Evolutionary conservation across 2,888 invertebrate species (phyloP), one percentile per base, ranked within the genome.

Genomic region (Diplolepis rosae): DNA sequence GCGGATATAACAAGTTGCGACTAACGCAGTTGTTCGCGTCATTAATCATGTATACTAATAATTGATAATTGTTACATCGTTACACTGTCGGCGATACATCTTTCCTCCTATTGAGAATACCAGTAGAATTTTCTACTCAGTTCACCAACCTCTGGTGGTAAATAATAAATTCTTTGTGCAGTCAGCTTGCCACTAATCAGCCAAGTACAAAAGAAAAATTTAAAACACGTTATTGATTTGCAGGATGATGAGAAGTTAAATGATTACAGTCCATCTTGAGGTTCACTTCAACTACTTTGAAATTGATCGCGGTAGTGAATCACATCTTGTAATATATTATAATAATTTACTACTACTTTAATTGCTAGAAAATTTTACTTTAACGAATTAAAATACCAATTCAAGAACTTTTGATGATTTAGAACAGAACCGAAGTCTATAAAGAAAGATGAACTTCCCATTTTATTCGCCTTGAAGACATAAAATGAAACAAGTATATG

Each of bases 21-120:
- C 51, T 27, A 15, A 5, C 28, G 27, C 24, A 27, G 6, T 52
- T 27, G 51, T n/a, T 52, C n/a, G 27, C n/a, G 2, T 52, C 51
- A 52, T 52, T 52, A 52, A 52, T 52, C 51, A 52, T 28, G 6
- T n/a, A n/a, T n/a, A 28, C 51, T 52, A 52, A 52, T 52, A 52
- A 52, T 28, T 52, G 28, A 52, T 52, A 52, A 28, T 28, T 28
- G 15, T 52, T 52, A 52, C 51, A 27, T 52, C 51, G 51, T 28
- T 52, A 52, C 51, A 51, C 28, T n/a, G 51, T 52, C 28, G 27
- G 51, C n/a, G 50, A 50, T 50, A 50, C 50, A 50, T 50, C 50
- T 42, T 42, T 42, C 42, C 15, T 42, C n/a, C 22, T 45, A 5
- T 18, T 45, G 15, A 45, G 13, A 28, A 52, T 52, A 27, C 51